phyloP scores from a whole-genome alignment of 2,113 vertebrate species.

The Pelobates fuscus region DNA sequence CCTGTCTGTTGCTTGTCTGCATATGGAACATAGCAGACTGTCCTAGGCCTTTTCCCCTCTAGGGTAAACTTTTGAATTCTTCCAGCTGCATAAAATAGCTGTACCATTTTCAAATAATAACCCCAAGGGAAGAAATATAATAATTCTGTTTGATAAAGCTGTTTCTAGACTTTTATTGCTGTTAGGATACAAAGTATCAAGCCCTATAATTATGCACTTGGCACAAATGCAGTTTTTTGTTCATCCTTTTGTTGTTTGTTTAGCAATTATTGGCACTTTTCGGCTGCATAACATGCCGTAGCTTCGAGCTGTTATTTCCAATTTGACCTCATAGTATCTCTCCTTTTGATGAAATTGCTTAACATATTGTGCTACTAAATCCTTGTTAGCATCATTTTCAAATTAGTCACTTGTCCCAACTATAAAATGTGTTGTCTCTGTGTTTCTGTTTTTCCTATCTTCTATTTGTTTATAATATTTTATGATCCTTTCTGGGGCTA shows the following conservation, averaged over 20 bases:
- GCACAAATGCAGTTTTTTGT: neutral
- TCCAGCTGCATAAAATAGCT: neutral
- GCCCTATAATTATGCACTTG: neutral
- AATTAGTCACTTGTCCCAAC: too few species aligned
- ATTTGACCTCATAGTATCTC: neutral
- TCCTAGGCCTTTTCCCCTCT: neutral
- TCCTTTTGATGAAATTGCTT: neutral
- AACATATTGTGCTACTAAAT: neutral
- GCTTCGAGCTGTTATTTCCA: neutral
- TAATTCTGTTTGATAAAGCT: constrained; percentile 1
- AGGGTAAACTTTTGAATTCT: neutral
- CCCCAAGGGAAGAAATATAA: neutral
- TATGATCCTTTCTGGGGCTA: too few species aligned
- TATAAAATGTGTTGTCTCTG: too few species aligned
- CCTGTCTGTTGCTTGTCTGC: neutral
- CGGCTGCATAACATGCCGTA: neutral
- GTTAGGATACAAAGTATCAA: neutral
- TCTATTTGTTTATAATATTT: too few species aligned
- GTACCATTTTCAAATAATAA: neutral
- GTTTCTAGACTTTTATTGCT: neutral
- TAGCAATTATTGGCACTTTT: neutral
- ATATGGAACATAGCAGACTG: neutral
- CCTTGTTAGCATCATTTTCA: neutral
- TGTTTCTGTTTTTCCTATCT: too few species aligned
- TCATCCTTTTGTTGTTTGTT: neutral